These are phyloP conservation scores for Spodoptera littoralis DNA, from an alignment of 2,888 invertebrate species.

Conservation along the genomic window DNA sequence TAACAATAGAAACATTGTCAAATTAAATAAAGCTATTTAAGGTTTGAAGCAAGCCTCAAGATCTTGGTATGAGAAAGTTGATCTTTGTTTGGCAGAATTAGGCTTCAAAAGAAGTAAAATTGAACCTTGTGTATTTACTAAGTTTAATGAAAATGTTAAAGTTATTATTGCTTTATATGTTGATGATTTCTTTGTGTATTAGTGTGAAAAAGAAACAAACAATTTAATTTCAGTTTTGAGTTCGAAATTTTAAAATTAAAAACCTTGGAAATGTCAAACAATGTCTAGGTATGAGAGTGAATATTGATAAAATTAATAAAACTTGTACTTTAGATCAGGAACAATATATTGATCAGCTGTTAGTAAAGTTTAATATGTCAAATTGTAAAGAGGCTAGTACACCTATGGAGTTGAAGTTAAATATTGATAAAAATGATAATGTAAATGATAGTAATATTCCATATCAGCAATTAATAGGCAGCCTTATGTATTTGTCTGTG, in stretches of 20 bases:
- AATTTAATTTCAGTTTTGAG: constrained; percentile 5
- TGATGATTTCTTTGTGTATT: too few relatives aligned
- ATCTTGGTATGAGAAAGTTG: too few relatives aligned
- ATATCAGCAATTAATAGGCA: too few relatives aligned
- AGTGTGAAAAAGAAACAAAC: not conserved
- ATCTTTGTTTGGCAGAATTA: too few relatives aligned
- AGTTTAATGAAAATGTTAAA: too few relatives aligned
- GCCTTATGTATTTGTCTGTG: too few relatives aligned
- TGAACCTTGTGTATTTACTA: too few relatives aligned
- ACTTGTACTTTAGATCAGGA: constrained; percentile 16
- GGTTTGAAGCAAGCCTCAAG: too few relatives aligned
- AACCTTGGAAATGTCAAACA: constrained; percentile 12
- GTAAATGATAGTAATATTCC: not conserved
- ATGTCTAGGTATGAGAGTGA: constrained; percentile 19
- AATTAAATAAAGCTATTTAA: too few relatives aligned
- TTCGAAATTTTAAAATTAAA: constrained; percentile 12
- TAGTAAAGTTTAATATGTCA: constrained; percentile 12
- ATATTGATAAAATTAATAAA: not conserved
- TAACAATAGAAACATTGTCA: too few relatives aligned
- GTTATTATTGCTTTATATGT: too few relatives aligned
- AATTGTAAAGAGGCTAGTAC: constrained; percentile 11
- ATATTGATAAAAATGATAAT: constrained; percentile 1
- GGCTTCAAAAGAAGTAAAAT: too few relatives aligned
- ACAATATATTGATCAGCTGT: constrained; percentile 6
- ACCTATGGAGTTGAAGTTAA: constrained; percentile 20